Evolutionary conservation across 1,140 invertebrate genomes (phyloP), one percentile per base, ranked within the genome.

Genomic region (Calliphora vicina): DNA sequence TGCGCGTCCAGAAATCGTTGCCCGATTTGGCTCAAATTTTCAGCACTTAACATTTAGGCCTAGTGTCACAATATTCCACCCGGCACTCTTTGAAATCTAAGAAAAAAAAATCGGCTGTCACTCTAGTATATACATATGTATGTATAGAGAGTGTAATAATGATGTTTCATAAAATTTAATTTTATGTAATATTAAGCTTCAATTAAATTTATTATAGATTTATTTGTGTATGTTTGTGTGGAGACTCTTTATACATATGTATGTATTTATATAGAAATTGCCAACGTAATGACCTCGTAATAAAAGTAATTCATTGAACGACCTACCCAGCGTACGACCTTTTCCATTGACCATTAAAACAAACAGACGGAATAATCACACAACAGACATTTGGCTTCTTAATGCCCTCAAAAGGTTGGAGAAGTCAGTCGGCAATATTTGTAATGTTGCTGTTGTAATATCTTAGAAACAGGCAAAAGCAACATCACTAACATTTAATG

Each of bases 301-400:
- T 78, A 78, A 78, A 78, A 45, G 74, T 78, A 78, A 43, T 78
- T 78, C 74, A 78, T 45, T 78, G 74, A 43, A n/a, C 74, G 35
- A 78, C 35, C 73, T 76, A 57, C 15, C 50, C 12, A 73, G 25
- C 29, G 72, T 12, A 13, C 25, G 67, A 27, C 72, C 72, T 57
- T 57, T 57, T 57, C n/a, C 20, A 67, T 67, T 23, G 61, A 76
- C 29, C 73, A 76, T 78, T 78, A 45, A 78, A 78, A 23, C 20
- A 67, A 43, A 67, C 61, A 23, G 61, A 67, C 20, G 61, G 61
- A 5, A 67, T 67, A 25, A 57, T 15, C 17, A 57, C n/a, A 57
- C 3, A 57, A n/a, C 50, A 57, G 50, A 57, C 50, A 15, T 57
- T 57, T 57, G 50, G 50, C 50, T 57, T 57, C 50, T 57, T 57